These are phyloP conservation scores for Drosophila cyrtoloma DNA, from an alignment of 2,888 invertebrate species.

Conservation along the genomic window DNA sequence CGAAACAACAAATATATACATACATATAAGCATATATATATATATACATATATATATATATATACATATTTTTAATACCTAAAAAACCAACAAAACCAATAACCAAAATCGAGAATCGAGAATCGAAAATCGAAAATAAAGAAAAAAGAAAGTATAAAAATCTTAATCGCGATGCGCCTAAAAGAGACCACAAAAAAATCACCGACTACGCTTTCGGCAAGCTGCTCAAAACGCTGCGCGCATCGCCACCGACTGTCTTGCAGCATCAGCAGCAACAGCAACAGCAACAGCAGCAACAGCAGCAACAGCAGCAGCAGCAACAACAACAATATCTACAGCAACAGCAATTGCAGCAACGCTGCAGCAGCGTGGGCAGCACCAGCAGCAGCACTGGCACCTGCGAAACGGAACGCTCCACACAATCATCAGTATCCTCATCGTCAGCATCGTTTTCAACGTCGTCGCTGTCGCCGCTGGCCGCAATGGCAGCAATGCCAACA, in stretches of 20 bases:
- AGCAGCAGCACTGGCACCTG: conserved; percentile 82
- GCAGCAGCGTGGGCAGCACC: conserved; percentile 83
- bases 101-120: too few species aligned
- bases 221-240: conserved; percentile 64
- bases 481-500: conserved; percentile 81
- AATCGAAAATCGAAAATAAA: neutral
- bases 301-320: conserved; percentile 64
- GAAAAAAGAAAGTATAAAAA: conserved; percentile 23
- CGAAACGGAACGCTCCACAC: conserved; percentile 81
- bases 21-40: conserved; percentile 39
- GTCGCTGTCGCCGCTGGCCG: conserved; percentile 76
- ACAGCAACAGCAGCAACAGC: conserved; percentile 51
- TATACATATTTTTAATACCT: conserved; percentile 48
- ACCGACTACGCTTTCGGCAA: conserved; percentile 51
- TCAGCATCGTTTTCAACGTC: conserved; percentile 64
- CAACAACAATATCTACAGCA: conserved; percentile 65
- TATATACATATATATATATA: conserved; percentile 35
- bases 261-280: conserved; percentile 56
- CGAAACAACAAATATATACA: conserved; percentile 42
- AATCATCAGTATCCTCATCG: conserved; percentile 59
- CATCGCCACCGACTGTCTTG: conserved; percentile 60
- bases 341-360: conserved; percentile 75
- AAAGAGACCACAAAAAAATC: conserved; percentile 74
- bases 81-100: conserved; percentile 14
- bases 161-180: conserved; percentile 63